Conservation (phyloP, 2,888 invertebrate genomes). For the Pterostichus niger region DNA sequence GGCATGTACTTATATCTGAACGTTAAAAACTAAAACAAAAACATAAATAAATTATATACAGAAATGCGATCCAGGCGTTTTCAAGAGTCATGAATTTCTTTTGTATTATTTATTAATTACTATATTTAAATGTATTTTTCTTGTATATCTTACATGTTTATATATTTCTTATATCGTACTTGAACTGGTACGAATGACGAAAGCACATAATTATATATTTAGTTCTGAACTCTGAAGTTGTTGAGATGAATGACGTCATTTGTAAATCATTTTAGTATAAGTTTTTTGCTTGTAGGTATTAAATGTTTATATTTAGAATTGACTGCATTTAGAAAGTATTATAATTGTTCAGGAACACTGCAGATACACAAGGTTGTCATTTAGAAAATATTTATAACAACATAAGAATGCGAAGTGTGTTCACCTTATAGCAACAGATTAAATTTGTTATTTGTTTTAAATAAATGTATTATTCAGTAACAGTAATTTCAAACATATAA, state of each 20-base stretch:
- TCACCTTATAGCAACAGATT: background rate
- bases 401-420: background rate
- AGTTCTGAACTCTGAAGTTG: background rate
- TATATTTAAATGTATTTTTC: too few relatives aligned
- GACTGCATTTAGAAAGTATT: conserved; percentile 6
- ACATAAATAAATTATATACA: too few relatives aligned
- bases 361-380: background rate
- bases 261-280: background rate
- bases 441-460: conserved; percentile 17
- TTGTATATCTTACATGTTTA: too few relatives aligned
- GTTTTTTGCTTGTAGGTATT: background rate
- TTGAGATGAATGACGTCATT: background rate
- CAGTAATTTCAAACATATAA: background rate
- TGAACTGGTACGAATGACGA: background rate
- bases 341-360: background rate
- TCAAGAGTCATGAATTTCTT: too few relatives aligned
- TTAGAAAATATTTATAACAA: conserved; percentile 8
- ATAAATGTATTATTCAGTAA: conserved; percentile 13
- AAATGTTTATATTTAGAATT: background rate
- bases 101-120: too few relatives aligned
- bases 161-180: too few relatives aligned
- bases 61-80: too few relatives aligned
- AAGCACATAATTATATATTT: background rate
- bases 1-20: too few relatives aligned
- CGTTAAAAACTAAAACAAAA: too few relatives aligned